phyloP scores from a whole-genome alignment of 92 coral and sea anemone species.

The Zoanthus solanderi region DNA sequence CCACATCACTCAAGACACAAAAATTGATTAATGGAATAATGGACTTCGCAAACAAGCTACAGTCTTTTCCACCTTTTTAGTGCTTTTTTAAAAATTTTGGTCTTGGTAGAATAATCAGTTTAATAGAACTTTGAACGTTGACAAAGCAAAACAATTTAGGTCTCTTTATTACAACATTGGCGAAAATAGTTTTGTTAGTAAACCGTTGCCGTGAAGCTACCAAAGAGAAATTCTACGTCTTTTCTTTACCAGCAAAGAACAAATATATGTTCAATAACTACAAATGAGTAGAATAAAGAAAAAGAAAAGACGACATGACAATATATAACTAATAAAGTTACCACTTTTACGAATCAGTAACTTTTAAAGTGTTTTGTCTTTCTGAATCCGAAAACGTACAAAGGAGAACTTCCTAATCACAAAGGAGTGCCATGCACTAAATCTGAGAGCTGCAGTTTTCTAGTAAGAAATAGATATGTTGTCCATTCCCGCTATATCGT shows the following conservation, averaged over 20 bases:
- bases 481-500: slow-evolving; percentile 20
- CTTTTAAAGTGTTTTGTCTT: slow-evolving; percentile 3
- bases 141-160: background rate
- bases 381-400: slow-evolving; percentile 23
- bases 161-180: background rate
- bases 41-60: background rate
- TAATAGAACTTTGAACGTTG: background rate
- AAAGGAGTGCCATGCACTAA: background rate
- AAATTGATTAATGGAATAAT: background rate
- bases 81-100: too few relatives aligned
- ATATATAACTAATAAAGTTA: background rate
- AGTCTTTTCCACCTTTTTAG: too few relatives aligned
- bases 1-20: too few relatives aligned
- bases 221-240: background rate
- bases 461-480: slow-evolving; percentile 5
- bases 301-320: background rate
- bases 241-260: background rate
- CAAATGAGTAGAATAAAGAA: background rate
- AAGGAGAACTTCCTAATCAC: slow-evolving; percentile 10
- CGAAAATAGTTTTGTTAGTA: background rate
- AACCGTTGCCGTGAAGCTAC: background rate
- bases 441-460: slow-evolving; percentile 18
- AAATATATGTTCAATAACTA: background rate
- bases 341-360: slow-evolving; percentile 1
- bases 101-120: background rate